Conservation (phyloP, 2,113 vertebrate genomes). For the Bufo gargarizans region DNA sequence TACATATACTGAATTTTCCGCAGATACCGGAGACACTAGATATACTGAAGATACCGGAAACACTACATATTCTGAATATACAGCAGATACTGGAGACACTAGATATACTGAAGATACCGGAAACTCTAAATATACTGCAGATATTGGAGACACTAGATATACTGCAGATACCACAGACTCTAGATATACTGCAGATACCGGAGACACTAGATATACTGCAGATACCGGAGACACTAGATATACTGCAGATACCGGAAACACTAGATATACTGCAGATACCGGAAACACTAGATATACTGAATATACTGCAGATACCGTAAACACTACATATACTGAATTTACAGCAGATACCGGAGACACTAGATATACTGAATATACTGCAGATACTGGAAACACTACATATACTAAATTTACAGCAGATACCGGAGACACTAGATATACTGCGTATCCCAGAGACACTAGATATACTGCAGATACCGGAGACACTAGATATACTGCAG, state of each 20-base stretch:
- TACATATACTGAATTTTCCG: background rate
- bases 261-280: background rate
- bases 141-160: too few species aligned
- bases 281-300: background rate
- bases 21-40: background rate
- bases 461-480: too few species aligned
- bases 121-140: background rate
- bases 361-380: background rate
- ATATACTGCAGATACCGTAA: background rate
- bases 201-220: background rate
- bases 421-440: background rate
- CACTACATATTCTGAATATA: too few species aligned
- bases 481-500: background rate
- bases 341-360: background rate
- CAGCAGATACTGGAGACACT: background rate
- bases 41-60: constrained; percentile 11
- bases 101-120: constrained; percentile 14
- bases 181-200: constrained; percentile 17
- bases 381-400: background rate
- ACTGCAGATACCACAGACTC: background rate
- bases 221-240: background rate
- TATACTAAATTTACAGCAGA: background rate
- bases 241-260: constrained; percentile 12
- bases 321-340: too few species aligned
- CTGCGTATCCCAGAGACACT: constrained; percentile 9